phyloP scores from a whole-genome alignment of 2,888 invertebrate species.

The Chrysolina haemoptera region DNA sequence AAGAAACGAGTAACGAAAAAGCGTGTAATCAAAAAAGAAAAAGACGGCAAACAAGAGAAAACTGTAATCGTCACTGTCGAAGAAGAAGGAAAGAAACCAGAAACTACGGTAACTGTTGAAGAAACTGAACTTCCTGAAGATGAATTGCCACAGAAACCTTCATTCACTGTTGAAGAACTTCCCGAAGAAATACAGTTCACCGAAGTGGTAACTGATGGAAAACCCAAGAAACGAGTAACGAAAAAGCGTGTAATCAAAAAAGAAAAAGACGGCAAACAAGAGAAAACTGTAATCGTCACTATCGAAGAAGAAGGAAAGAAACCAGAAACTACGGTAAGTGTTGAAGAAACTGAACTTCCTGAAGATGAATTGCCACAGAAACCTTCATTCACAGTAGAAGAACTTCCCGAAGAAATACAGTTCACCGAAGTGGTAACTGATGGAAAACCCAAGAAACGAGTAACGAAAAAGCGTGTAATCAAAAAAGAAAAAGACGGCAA shows the following conservation, averaged over 20 bases:
- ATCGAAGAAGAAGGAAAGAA: conserved; percentile 59
- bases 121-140: conserved; percentile 58
- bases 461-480: conserved; percentile 48
- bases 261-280: conserved; percentile 61
- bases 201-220: conserved; percentile 58
- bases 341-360: conserved; percentile 56
- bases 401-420: neutral
- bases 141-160: neutral
- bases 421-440: conserved; percentile 52
- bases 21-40: conserved; percentile 45
- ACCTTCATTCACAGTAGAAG: conserved; percentile 52
- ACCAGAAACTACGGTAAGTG: conserved; percentile 56
- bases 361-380: conserved; percentile 42
- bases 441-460: neutral
- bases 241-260: conserved; percentile 56
- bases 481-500: conserved; percentile 59
- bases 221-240: conserved; percentile 57
- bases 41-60: neutral
- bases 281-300: conserved; percentile 62
- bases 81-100: conserved; percentile 54
- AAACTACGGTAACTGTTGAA: conserved; percentile 62
- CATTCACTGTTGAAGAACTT: conserved; percentile 59
- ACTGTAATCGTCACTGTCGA: neutral
- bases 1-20: conserved; percentile 46
- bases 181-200: conserved; percentile 55